A percentile compares a stretch with the other conserved stretches of the same genome.
Evolutionary conservation across 2,888 invertebrate species (phyloP).

Genomic region (Poecilobothrus nobilitatus): DNA sequence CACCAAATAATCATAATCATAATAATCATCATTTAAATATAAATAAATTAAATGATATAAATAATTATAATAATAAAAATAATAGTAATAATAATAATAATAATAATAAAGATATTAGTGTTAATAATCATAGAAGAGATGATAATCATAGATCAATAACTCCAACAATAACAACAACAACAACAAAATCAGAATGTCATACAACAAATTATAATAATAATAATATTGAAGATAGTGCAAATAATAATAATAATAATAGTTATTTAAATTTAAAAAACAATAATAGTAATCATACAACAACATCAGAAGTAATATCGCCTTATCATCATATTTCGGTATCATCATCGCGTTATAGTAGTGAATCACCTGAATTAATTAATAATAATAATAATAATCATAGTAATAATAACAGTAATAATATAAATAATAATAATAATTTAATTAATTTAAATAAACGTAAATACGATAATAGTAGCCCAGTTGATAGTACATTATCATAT

Average conservation of each 20-base stretch:
- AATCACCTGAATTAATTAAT: constrained; percentile 1
- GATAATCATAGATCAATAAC: background rate
- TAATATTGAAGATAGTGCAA: constrained; percentile 17
- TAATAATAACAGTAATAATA: background rate
- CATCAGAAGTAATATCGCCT: background rate
- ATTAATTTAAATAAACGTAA: constrained; percentile 19
- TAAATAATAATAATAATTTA: background rate
- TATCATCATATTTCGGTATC: background rate
- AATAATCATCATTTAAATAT: background rate
- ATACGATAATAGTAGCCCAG: constrained; percentile 24
- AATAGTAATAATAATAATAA: background rate
- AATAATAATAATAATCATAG: background rate
- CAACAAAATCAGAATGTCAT: background rate
- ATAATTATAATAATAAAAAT: background rate
- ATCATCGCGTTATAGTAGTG: constrained; percentile 1
- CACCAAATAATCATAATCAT: background rate
- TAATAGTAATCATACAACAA: background rate
- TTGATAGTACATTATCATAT: constrained; percentile 34
- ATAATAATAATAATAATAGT: background rate
- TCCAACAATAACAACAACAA: background rate
- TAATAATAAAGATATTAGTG: background rate
- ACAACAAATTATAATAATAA: constrained; percentile 18
- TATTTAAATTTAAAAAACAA: background rate
- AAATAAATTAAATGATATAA: background rate
- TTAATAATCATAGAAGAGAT: background rate